Percentiles rank a stretch among this genome's conserved stretches.
These are phyloP conservation scores for Erythrolamprus reginae DNA, from an alignment of 2,113 vertebrate species.

Conservation along the genomic window DNA sequence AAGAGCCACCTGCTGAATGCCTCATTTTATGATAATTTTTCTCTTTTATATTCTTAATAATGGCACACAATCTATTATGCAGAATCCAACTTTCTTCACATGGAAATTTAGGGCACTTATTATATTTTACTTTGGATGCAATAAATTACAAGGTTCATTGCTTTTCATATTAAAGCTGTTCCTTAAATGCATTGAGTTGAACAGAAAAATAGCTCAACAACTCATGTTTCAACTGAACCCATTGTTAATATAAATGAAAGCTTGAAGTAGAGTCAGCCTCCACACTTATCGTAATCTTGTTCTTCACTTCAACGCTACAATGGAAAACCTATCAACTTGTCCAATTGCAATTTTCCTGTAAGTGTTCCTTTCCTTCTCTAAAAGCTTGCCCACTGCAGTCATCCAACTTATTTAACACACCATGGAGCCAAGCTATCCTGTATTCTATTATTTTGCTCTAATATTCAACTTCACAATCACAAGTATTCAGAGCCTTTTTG, in stretches of 20 bases:
- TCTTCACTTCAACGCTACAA: conserved; percentile 38
- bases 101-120: conserved; percentile 12
- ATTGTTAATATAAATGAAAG: conserved; percentile 3
- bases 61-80: background rate
- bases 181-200: background rate
- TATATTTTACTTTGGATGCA: background rate
- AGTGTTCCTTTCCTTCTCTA: conserved; percentile 35
- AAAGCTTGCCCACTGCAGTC: background rate
- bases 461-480: conserved; percentile 41
- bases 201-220: background rate
- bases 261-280: background rate
- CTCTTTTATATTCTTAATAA: background rate
- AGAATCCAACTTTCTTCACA: background rate
- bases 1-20: background rate
- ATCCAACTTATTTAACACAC: conserved; percentile 34
- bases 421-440: conserved; percentile 14
- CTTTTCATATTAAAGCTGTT: conserved; percentile 2
- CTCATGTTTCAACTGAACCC: background rate
- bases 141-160: conserved; percentile 20
- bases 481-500: background rate
- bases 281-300: conserved; percentile 17
- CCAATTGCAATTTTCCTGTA: conserved; percentile 10
- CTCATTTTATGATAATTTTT: background rate
- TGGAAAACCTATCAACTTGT: conserved; percentile 26
- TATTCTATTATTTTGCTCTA: conserved; percentile 8